phyloP scores from a whole-genome alignment of 2,797 vertebrate species.

The Avahi laniger region DNA sequence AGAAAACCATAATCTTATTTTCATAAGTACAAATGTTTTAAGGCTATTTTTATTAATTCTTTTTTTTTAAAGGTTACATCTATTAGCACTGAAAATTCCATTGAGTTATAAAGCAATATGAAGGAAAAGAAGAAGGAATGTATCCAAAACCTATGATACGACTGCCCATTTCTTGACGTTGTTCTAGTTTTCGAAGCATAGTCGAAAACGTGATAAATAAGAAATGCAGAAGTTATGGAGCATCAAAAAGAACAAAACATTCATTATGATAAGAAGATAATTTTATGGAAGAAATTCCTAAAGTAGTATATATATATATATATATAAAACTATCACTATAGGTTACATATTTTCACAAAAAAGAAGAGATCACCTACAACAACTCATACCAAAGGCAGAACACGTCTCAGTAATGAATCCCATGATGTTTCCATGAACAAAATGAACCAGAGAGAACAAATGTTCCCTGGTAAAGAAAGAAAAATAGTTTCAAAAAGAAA shows the following conservation, averaged over 20 bases:
- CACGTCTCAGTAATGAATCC: constrained; percentile 26
- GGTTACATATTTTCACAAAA: neutral
- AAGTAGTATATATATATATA: neutral
- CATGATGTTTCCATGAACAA: constrained; percentile 23
- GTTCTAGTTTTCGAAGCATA: constrained; percentile 5
- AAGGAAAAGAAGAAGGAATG: neutral
- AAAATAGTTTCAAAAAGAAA: neutral
- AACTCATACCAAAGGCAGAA: constrained; percentile 5
- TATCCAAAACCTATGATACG: neutral
- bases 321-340: neutral
- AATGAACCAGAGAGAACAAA: constrained; percentile 37
- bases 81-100: constrained; percentile 40
- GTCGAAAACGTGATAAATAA: constrained; percentile 14
- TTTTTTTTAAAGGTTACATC: constrained; percentile 21
- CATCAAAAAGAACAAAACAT: constrained; percentile 47
- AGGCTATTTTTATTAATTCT: constrained; percentile 34
- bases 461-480: constrained; percentile 26
- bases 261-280: neutral
- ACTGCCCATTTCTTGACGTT: constrained; percentile 23
- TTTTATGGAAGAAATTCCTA: neutral
- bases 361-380: neutral
- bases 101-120: neutral
- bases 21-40: neutral
- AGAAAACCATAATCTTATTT: constrained; percentile 20
- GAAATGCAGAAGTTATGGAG: constrained; percentile 3